These are phyloP conservation scores for Myotis vivesi DNA, from an alignment of 2,797 vertebrate genomes.

Conservation along the genomic window DNA sequence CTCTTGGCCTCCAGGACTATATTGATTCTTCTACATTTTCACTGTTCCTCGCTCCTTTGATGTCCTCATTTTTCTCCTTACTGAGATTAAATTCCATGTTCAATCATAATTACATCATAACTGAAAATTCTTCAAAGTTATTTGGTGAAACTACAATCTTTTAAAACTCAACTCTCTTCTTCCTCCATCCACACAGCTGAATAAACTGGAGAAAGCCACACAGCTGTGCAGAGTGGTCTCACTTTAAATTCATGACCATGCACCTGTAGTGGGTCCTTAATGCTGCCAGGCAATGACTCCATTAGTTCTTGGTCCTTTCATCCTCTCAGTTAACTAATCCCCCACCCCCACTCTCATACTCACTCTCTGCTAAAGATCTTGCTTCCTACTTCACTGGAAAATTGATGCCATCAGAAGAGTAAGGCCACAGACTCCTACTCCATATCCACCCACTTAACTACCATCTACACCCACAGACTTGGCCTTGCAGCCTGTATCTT, in stretches of 20 bases:
- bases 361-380: background rate
- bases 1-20: background rate
- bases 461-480: background rate
- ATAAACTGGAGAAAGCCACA: background rate
- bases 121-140: background rate
- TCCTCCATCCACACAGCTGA: background rate
- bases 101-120: background rate
- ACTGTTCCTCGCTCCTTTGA: background rate
- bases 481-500: background rate
- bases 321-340: constrained; percentile 23
- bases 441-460: no score
- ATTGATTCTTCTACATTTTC: background rate
- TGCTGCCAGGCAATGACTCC: background rate
- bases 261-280: background rate
- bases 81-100: background rate
- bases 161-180: background rate
- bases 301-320: background rate
- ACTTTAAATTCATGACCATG: constrained; percentile 7
- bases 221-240: background rate
- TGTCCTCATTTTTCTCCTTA: background rate
- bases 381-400: background rate
- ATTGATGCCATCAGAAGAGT: background rate
- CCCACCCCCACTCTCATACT: background rate
- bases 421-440: background rate
- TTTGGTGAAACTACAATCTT: constrained; percentile 16